Evolutionary conservation across 2,888 invertebrate genomes (phyloP), one percentile per base, ranked within the genome.

Genomic region (Drosophila setosimentum): DNA sequence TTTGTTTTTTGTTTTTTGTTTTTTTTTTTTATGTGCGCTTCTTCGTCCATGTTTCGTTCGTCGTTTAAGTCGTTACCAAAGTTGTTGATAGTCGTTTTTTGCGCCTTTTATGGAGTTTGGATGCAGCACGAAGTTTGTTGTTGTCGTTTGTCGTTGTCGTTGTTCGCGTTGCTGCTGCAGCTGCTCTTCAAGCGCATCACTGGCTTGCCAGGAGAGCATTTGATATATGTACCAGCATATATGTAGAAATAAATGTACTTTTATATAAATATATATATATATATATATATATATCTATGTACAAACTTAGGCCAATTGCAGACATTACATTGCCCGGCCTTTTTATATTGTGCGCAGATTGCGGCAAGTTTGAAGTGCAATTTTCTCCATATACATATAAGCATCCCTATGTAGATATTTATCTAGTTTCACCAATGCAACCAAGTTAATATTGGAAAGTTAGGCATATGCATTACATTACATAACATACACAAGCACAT

Each of bases 41-140:
- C 75, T 79, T 78, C 68, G 77, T 57, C 24, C 59, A 68, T 76
- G 76, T 71, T 78, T 68, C 62, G 50, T 58, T 66, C 74, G 68
- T 78, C 85, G 84, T 79, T 87, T 80, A 87, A 80, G 87, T 87
- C 87, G 89, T 89, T 89, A 89, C 74, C 75, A 71, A 85, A 85
- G 69, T 74, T 81, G 81, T 83, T 73, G 85, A 73, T 79, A 74
- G 75, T 81, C 80, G 78, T 76, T 89, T 74, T 87, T 82, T 81
- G 75, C 51, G 80, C 75, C 84, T 82, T 82, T 88, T 80, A 88
- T 79, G 86, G 86, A 73, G 76, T 80, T 78, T 88, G 70, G 73
- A 67, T 87, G 73, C 83, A 78, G 66, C 82, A 70, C 85, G 83
- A 85, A 78, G 85, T 59, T 68, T 63, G 53, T 30, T 45, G 58